Base-by-base conservation (phyloP, 2,888 invertebrate genomes). In the Lochmaea crataegi region DNA sequence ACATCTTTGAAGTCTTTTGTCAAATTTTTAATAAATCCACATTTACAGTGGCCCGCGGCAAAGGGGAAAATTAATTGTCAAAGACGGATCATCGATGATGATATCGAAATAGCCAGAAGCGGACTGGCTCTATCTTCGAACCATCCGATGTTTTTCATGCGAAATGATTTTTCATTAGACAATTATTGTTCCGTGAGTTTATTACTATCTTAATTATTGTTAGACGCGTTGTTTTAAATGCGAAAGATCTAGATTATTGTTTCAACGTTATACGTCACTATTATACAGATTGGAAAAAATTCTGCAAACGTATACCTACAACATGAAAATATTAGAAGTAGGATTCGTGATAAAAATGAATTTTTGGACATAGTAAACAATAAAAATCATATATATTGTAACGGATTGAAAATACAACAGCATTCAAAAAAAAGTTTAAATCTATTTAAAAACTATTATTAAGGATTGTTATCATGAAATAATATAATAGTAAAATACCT, bases 21-120 rank as follows among this genome's bases (percentile, higher is more conserved):
- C 45, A 68, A 51, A 64, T 64, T 72, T 72, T 72, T 71, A 57
- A 45, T 56, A 71, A 65, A 60, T 71, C 45, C 65, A 65, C 71
- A 71, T 71, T 71, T 66, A 66, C 68, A 64, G 72, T 66, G 32
- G 68, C 72, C 67, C 57, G 41, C 48, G 65, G 72, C 72, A 48
- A n/a, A 51, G 45, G 57, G 68, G 64, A 68, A 68, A 72, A 72
- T 72, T 72, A 72, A 72, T 72, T 72, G 72, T 72, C 72, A 72
- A 72, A 68, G 61, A 63, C 68, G 57, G 32, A 58, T 58, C 57
- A 58, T 22, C 57, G 57, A 26, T 26, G 57, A 58, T 58, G 57
- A 32, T 32, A 58, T 58, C 57, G 3, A 58, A n/a, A 10, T 58
- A 2, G 22, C 57, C 57, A 58, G 57, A 32, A 26, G 22, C 57